Percentiles rank a stretch among this genome's conserved stretches.
phyloP scores from a whole-genome alignment of 2,888 invertebrate species.

The Bellardia pandia region DNA sequence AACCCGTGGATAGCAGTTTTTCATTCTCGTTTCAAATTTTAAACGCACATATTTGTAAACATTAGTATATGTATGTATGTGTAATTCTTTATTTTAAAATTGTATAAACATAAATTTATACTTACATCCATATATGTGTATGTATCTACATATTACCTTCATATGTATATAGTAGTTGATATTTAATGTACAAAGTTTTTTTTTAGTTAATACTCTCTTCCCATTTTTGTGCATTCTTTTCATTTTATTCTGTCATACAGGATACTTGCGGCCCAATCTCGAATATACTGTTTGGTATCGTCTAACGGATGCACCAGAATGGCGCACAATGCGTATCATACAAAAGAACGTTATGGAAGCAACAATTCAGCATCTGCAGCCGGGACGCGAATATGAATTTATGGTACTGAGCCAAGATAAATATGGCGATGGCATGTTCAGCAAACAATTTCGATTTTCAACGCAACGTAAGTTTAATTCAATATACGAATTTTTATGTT shows the following conservation, averaged over 20 bases:
- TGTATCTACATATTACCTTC: not conserved
- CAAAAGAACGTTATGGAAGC: constrained; percentile 90
- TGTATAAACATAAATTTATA: not conserved
- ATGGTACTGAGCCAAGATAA: constrained; percentile 95
- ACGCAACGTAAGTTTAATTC: constrained; percentile 86
- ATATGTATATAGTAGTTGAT: not conserved
- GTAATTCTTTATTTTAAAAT: constrained; percentile 1
- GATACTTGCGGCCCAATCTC: constrained; percentile 89
- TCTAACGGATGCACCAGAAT: constrained; percentile 89
- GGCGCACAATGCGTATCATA: constrained; percentile 92
- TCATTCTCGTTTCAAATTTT: not conserved
- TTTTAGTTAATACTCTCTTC: constrained; percentile 31
- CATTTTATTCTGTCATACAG: constrained; percentile 81
- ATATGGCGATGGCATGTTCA: constrained; percentile 95
- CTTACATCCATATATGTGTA: not conserved
- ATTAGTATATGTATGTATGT: not conserved
- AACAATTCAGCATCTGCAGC: constrained; percentile 90
- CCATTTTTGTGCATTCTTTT: constrained; percentile 50
- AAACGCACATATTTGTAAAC: constrained; percentile 2
- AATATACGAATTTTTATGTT: constrained; percentile 4
- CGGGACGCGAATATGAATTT: constrained; percentile 93
- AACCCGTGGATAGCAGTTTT: constrained; percentile 1
- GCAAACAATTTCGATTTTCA: constrained; percentile 90
- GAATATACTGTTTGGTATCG: constrained; percentile 95
- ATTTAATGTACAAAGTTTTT: not conserved